Percentiles rank a stretch among this genome's conserved stretches.
phyloP scores from a whole-genome alignment of 2,888 invertebrate species.

The Chrysodeixis includens region DNA sequence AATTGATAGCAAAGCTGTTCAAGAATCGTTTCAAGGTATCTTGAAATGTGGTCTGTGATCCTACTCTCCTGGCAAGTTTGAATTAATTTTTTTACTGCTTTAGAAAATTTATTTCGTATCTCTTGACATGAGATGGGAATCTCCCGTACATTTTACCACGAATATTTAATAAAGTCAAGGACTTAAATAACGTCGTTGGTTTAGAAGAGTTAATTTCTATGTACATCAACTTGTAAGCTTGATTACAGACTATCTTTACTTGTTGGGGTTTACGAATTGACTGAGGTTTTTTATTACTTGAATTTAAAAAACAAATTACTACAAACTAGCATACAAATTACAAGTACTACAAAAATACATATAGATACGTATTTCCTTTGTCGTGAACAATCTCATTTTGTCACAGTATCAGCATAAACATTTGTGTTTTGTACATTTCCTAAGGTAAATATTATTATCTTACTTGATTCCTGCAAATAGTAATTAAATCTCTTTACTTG shows the following conservation, averaged over 20 bases:
- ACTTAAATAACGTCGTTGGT: conserved; percentile 35
- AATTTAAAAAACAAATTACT: too few species aligned
- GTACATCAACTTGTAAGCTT: conserved; percentile 33
- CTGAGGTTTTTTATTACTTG: conserved; percentile 9
- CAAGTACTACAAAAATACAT: too few species aligned
- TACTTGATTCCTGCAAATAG: background rate
- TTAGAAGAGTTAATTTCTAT: conserved; percentile 42
- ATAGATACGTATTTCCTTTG: background rate
- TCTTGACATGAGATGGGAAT: conserved; percentile 12
- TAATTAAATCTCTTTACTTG: background rate
- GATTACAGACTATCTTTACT: conserved; percentile 41
- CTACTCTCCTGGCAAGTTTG: background rate
- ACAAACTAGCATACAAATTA: too few species aligned
- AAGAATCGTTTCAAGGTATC: background rate
- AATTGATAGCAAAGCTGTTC: background rate
- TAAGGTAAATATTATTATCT: background rate
- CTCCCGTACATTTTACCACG: conserved; percentile 24
- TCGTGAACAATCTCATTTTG: background rate
- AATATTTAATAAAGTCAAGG: conserved; percentile 44
- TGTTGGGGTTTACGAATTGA: conserved; percentile 28
- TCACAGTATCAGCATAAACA: background rate
- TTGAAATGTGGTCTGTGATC: background rate
- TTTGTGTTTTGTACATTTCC: background rate
- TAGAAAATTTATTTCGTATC: background rate
- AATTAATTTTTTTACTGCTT: conserved; percentile 3